phyloP scores from a whole-genome alignment of 2,888 invertebrate genomes.

The Drosophila pegasa region DNA sequence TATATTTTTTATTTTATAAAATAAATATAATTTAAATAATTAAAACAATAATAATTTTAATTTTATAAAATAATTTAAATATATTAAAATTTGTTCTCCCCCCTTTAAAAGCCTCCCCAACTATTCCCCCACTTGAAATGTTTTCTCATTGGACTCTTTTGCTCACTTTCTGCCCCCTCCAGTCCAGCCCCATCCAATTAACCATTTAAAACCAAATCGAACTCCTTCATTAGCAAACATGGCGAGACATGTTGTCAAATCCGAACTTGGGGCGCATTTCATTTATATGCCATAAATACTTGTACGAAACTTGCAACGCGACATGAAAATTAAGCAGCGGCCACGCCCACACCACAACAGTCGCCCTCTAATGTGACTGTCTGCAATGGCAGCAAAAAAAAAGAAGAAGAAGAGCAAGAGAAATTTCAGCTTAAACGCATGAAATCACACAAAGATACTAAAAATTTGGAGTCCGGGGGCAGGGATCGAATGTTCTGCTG shows the following conservation, averaged over 20 bases:
- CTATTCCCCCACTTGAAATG: background rate
- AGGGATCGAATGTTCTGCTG: slow-evolving; percentile 49
- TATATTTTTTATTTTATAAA: no score
- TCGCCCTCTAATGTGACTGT: slow-evolving; percentile 43
- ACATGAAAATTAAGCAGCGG: slow-evolving; percentile 71
- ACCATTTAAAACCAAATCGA: slow-evolving; percentile 66
- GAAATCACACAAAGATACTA: slow-evolving; percentile 79
- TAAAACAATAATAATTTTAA: no score
- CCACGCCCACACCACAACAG: slow-evolving; percentile 18
- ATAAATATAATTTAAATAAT: no score
- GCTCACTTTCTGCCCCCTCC: background rate
- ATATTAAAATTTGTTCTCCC: no score
- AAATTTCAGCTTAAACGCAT: slow-evolving; percentile 78
- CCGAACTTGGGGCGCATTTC: slow-evolving; percentile 47
- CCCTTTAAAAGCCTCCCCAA: background rate
- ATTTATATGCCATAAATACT: slow-evolving; percentile 76
- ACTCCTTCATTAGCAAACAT: slow-evolving; percentile 73
- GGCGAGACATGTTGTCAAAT: slow-evolving; percentile 45
- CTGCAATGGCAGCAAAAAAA: slow-evolving; percentile 60
- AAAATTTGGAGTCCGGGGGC: slow-evolving; percentile 67
- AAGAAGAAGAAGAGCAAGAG: background rate
- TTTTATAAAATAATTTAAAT: no score
- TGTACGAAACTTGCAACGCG: slow-evolving; percentile 70
- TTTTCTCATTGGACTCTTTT: slow-evolving; percentile 1
- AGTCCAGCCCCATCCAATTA: slow-evolving; percentile 48